phyloP scores from a whole-genome alignment of 2,888 invertebrate species.

The Myopa tessellatipennis region DNA sequence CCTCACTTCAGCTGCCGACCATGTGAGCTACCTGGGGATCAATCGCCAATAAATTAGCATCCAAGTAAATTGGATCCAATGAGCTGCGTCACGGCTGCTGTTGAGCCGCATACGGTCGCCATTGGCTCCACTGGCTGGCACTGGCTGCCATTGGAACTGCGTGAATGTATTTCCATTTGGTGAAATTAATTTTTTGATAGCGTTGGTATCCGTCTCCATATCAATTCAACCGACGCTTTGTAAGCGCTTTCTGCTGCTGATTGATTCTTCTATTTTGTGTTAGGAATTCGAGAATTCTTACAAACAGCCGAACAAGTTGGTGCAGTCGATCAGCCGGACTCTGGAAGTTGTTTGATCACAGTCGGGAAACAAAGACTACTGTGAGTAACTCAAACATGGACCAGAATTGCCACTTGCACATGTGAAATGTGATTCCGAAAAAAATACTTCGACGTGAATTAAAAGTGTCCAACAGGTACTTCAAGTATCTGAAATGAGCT shows the following conservation, averaged over 20 bases:
- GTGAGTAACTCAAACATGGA: no score
- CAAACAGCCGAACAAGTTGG: not conserved
- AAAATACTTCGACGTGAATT: no score
- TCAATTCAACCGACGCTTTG: not conserved
- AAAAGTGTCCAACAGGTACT: no score
- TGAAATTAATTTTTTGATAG: conserved; percentile 17
- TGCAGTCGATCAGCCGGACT: not conserved
- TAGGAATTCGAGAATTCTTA: conserved; percentile 7
- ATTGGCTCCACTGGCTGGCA: conserved; percentile 18
- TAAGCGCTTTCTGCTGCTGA: conserved; percentile 8
- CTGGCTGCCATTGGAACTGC: conserved; percentile 22
- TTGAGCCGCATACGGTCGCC: conserved; percentile 8
- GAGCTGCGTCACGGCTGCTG: conserved; percentile 48
- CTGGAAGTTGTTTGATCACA: no score
- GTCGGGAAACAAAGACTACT: no score
- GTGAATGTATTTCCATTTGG: conserved; percentile 14
- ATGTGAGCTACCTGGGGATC: conserved; percentile 62
- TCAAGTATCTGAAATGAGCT: no score
- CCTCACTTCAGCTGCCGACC: conserved; percentile 48
- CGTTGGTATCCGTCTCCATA: not conserved
- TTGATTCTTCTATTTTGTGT: conserved; percentile 29
- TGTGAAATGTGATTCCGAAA: no score
- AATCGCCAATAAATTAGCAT: conserved; percentile 67
- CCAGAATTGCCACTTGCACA: no score
- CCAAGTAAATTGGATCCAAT: conserved; percentile 66